Evolutionary conservation across 2,113 vertebrate genomes (phyloP), one percentile per base, ranked within the genome.

Genomic region (Vulpes lagopus): DNA sequence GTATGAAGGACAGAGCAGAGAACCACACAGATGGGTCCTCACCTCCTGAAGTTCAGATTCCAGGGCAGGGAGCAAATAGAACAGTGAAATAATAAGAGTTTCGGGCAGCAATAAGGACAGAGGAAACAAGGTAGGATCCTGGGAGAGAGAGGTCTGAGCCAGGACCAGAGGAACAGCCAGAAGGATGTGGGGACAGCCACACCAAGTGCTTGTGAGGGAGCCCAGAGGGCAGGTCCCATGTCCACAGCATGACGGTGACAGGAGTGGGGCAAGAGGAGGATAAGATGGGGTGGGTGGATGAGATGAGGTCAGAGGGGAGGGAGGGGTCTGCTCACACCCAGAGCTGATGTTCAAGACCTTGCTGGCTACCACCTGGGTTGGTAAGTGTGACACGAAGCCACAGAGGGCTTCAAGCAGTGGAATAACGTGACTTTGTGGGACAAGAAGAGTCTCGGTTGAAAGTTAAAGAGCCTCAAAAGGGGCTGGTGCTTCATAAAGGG

Each of bases 211-310:
- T 65, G 84, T 15, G 8, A 32, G n/a, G 53, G 35, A 7, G 38
- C 62, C 32, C 65, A 19, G 1, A 0, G 69, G 38, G 14, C 8
- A 0, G 32, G 38, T 15, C 4, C 91, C 57, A n/a, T 2, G 5
- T 23, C 55, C 32, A 6, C 5, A 17, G 55, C 1, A 27, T 1
- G 64, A 14, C 27, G 0, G 62, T 4, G 32, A 74, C 5, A 0
- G 23, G 71, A 73, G 53, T 20, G 6, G 0, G 3, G 14, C 16
- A 67, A 15, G 14, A 67, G 65, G 65, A 67, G 30, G 67, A 32
- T 27, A 19, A 59, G 62, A 81, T 22, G 57, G n/a, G 27, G 57
- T 0, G 3, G 16, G 20, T 4, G 25, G 11, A 25, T 5, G 20
- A 51, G 25, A 15, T 4, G 19, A 35, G 23, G 62, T 51, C 3